Percentiles rank a stretch among this genome's conserved stretches.
These are phyloP conservation scores for Siniperca scherzeri DNA, from an alignment of 2,797 vertebrate genomes.

Conservation along the genomic window DNA sequence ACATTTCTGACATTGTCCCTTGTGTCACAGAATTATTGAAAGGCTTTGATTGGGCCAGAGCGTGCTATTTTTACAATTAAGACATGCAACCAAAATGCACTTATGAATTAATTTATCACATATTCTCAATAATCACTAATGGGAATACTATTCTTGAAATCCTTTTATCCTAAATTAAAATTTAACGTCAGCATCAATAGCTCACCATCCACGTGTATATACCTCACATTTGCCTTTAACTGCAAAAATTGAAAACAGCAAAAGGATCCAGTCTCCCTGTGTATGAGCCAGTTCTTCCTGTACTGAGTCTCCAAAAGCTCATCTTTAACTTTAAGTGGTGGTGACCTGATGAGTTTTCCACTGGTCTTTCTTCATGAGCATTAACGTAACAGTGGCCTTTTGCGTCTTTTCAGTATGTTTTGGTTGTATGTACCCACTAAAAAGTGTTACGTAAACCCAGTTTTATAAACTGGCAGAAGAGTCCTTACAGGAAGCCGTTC, in stretches of 20 bases:
- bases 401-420: conserved; percentile 9
- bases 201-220: not conserved
- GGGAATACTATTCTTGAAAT: not conserved
- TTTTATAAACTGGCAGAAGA: conserved; percentile 30
- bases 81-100: not conserved
- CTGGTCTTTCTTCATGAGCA: not conserved
- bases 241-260: not conserved
- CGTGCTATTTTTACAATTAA: not conserved
- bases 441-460: conserved; percentile 47
- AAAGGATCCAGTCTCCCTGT: not conserved
- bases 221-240: not conserved
- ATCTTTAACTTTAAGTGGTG: conserved; percentile 4
- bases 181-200: not conserved
- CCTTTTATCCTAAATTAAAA: not conserved
- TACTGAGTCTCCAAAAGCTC: conserved; percentile 1
- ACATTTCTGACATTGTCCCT: not conserved
- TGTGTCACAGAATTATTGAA: not conserved
- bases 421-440: conserved; percentile 17
- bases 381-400: not conserved
- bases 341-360: conserved; percentile 34
- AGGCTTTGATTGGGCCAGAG: not conserved
- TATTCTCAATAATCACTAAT: not conserved
- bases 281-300: not conserved
- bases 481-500: conserved; percentile 3
- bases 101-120: not conserved